Base-by-base conservation (phyloP, 2,113 vertebrate genomes). In the Varanus salvator region DNA sequence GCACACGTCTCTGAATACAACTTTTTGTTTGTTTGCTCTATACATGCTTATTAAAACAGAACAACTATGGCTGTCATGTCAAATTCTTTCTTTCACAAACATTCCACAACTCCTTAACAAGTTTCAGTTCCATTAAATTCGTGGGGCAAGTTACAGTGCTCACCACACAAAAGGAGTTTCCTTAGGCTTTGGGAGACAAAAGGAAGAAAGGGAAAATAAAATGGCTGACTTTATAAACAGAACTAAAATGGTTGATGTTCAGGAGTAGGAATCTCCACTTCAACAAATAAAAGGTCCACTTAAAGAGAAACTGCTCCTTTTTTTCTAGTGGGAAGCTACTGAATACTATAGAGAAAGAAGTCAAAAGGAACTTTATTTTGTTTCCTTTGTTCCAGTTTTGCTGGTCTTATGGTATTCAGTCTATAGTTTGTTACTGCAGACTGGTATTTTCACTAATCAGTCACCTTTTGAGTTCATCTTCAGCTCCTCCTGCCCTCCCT, bases 71-170 rank as follows among this genome's bases (percentile, higher is more conserved):
- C 69, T 87, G 54, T 74, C 75, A n/a, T n/a, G 57, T 9, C 64
- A 71, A 57, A 72, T 29, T 83, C 80, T 64, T 82, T 48, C 7
- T 34, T 75, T 8, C 77, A 60, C 38, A 88, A 34, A 11, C n/a
- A 38, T 90, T 80, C 89, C 92, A 93, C 72, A 85, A 57, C 29
- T 87, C 72, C 29, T 89, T 68, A 92, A 19, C 60, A 69, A 57
- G 87, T 91, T 89, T 76, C 91, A 31, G 68, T 91, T 78, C 44
- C n/a, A 19, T 54, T 71, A 80, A 86, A 29, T 74, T 68, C 8
- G 68, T 48, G 38, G n/a, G 34, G 27, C 54, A 74, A 57, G 64
- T 44, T 88, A 44, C 44, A 17, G 52, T 12, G 8, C 4, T 38
- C 64, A 71, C 15, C 6, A 54, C 50, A 80, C 48, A 34, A 71